A percentile compares a stretch with the other conserved stretches of the same genome.
Evolutionary conservation across 2,113 vertebrate species (phyloP).

Genomic region (Fregata magnificens): DNA sequence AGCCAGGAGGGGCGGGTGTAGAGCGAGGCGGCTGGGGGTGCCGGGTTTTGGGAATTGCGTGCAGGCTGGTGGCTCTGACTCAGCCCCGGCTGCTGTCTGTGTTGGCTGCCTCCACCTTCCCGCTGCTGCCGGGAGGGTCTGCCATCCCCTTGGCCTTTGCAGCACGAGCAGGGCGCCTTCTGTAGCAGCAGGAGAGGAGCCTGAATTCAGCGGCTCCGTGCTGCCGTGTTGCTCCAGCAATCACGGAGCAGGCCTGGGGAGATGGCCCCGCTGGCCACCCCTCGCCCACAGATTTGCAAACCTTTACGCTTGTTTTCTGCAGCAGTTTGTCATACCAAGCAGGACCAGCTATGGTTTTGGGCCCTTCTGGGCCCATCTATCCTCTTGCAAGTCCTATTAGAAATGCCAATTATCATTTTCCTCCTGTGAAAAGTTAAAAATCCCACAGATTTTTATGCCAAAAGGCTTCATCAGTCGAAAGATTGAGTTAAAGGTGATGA

Average conservation of each 20-base stretch:
- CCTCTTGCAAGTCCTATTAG: background rate
- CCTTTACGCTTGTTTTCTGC: background rate
- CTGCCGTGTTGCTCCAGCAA: background rate
- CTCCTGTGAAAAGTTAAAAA: background rate
- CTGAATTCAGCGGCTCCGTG: fast-evolving
- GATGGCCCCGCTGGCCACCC: fast-evolving
- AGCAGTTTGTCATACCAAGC: fast-evolving
- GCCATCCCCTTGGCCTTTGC: background rate
- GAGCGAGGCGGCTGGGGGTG: background rate
- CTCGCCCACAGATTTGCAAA: background rate
- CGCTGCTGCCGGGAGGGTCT: background rate
- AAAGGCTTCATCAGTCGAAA: background rate
- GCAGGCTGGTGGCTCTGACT: background rate
- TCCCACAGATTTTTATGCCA: background rate
- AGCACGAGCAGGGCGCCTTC: background rate
- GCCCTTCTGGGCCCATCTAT: background rate
- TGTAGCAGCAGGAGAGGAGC: background rate
- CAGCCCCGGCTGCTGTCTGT: background rate
- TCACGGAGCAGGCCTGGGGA: background rate
- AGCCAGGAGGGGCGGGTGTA: background rate
- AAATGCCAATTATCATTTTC: background rate
- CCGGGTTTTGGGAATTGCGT: fast-evolving
- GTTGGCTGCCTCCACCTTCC: background rate
- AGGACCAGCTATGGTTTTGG: background rate
- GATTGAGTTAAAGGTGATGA: background rate